Evolutionary conservation across 2,888 invertebrate species (phyloP).

Genomic region (Calliscelio sp.): DNA sequence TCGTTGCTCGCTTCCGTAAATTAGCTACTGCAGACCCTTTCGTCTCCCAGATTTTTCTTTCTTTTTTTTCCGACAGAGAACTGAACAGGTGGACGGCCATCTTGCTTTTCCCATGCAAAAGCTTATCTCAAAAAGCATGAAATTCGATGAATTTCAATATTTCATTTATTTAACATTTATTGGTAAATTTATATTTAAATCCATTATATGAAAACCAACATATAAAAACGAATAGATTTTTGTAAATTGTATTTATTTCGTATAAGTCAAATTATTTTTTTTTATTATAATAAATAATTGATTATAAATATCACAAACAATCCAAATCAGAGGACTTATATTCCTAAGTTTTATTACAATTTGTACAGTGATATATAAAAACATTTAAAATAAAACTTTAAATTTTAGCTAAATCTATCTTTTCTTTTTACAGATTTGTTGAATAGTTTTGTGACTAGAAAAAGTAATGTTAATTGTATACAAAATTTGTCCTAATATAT

Average conservation of each 20-base stretch:
- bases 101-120: conserved; percentile 77
- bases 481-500: conserved; percentile 16
- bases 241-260: too few relatives aligned
- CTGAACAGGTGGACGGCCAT: conserved; percentile 78
- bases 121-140: conserved; percentile 55
- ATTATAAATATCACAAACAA: not conserved
- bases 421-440: not conserved
- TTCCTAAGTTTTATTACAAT: not conserved
- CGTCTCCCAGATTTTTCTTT: conserved; percentile 62
- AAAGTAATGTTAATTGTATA: conserved; percentile 21
- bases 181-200: not conserved
- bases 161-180: not conserved
- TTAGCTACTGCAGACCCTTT: conserved; percentile 61
- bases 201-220: not conserved
- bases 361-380: not conserved
- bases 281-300: too few relatives aligned
- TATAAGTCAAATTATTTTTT: too few relatives aligned
- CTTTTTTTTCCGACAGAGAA: conserved; percentile 45
- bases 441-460: conserved; percentile 24
- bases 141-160: not conserved
- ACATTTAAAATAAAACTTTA: not conserved
- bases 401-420: not conserved
- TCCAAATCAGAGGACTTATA: too few relatives aligned
- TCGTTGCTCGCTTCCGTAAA: conserved; percentile 64
- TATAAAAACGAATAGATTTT: not conserved